Conservation (phyloP, 2,888 invertebrate genomes). For the Sturmia bella region DNA sequence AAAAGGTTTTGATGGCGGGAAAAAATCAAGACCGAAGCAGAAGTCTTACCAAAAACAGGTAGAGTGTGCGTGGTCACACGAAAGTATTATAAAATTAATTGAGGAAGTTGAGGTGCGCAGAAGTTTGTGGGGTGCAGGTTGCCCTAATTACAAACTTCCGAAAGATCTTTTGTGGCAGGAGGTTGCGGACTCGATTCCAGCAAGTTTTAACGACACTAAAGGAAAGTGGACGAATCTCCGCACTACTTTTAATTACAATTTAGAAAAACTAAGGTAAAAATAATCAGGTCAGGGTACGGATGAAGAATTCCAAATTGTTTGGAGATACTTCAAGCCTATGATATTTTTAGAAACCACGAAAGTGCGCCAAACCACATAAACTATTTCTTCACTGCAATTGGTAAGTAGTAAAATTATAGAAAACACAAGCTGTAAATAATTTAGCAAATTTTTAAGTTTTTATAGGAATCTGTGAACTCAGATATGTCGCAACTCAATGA, state of each 20-base stretch:
- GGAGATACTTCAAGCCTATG: conserved; percentile 58
- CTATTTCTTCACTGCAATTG: conserved; percentile 13
- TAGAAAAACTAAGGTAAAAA: conserved; percentile 49
- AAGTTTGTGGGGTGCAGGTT: conserved; percentile 62
- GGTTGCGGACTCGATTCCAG: conserved; percentile 42
- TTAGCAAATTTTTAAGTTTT: background rate
- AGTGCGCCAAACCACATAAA: conserved; percentile 16
- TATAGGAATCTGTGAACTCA: conserved; percentile 24
- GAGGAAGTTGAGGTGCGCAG: conserved; percentile 46
- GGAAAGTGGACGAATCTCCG: conserved; percentile 65
- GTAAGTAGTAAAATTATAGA: conserved; percentile 8
- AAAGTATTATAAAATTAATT: conserved; percentile 50
- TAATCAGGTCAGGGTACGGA: conserved; percentile 39
- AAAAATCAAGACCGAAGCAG: conserved; percentile 32
- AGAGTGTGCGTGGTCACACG: conserved; percentile 55
- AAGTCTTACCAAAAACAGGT: conserved; percentile 49
- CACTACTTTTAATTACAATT: conserved; percentile 54
- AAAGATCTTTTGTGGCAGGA: conserved; percentile 58
- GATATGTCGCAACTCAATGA: conserved; percentile 1
- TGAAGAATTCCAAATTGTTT: conserved; percentile 44
- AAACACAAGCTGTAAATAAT: background rate
- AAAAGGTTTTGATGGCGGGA: background rate
- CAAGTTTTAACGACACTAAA: conserved; percentile 57
- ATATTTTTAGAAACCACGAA: conserved; percentile 10
- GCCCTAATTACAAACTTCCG: conserved; percentile 56